Conservation (phyloP, 2,113 vertebrate species). For the Chamaetylas fuelleborni region DNA sequence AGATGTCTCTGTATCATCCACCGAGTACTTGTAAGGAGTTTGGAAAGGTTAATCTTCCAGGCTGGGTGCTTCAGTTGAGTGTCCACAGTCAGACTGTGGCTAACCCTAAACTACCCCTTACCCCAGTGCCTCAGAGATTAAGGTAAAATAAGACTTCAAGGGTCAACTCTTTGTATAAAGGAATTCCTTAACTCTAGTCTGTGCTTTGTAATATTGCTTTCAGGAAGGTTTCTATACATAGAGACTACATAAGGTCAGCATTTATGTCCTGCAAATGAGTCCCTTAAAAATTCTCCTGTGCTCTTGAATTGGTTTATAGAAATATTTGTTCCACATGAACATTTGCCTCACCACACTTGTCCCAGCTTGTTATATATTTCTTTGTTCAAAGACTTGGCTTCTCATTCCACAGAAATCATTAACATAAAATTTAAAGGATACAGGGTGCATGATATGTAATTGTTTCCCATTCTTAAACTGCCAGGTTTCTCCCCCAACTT, state of each 20-base stretch:
- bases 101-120: not conserved
- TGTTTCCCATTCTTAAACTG: slow-evolving; percentile 24
- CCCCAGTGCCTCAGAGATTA: not conserved
- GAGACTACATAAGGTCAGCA: slow-evolving; percentile 50
- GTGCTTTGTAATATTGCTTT: not conserved
- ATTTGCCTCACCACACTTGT: slow-evolving; percentile 61
- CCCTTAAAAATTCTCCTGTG: slow-evolving; percentile 45
- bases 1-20: not conserved
- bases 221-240: not conserved
- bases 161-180: not conserved
- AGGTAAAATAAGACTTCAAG: not conserved
- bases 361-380: slow-evolving; percentile 54
- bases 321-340: slow-evolving; percentile 66
- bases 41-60: not conserved
- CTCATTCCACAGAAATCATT: slow-evolving; percentile 31
- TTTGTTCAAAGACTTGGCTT: slow-evolving; percentile 63
- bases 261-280: slow-evolving; percentile 44
- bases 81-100: not conserved
- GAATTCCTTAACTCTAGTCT: not conserved
- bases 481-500: not conserved
- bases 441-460: slow-evolving; percentile 8
- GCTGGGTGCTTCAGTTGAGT: not conserved
- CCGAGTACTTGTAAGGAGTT: not conserved
- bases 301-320: slow-evolving; percentile 54
- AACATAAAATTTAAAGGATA: slow-evolving; percentile 51